These are phyloP conservation scores for Drosophila aff. DNA, from an alignment of 1,140 invertebrate genomes.

Conservation along the genomic window DNA sequence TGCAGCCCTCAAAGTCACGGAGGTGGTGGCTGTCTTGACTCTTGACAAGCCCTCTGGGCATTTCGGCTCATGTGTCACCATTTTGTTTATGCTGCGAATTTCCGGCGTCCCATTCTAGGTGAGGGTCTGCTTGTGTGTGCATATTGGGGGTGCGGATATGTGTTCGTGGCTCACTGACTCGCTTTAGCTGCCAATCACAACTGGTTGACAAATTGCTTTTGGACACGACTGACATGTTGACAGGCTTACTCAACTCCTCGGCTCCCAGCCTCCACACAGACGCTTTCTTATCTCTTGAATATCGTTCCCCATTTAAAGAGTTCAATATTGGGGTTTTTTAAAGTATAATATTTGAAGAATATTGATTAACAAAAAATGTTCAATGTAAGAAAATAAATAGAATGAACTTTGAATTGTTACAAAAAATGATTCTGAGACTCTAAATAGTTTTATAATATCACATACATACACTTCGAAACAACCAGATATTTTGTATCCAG, in stretches of 20 bases:
- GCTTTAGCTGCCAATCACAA: slow-evolving; percentile 80
- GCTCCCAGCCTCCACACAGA: background rate
- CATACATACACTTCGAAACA: background rate
- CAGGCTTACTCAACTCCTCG: slow-evolving; percentile 54
- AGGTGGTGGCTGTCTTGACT: slow-evolving; percentile 24
- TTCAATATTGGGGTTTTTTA: background rate
- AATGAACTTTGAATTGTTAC: background rate
- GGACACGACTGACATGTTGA: slow-evolving; percentile 73
- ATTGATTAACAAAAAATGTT: background rate
- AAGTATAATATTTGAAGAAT: too few relatives aligned
- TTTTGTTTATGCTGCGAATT: slow-evolving; percentile 71
- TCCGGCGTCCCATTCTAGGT: slow-evolving; percentile 35
- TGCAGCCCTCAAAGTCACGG: slow-evolving; percentile 1
- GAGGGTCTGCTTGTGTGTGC: slow-evolving; percentile 3
- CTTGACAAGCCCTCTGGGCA: slow-evolving; percentile 42
- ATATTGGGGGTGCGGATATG: slow-evolving; percentile 16
- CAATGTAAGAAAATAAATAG: background rate
- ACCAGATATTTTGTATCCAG: background rate
- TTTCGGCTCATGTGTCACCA: slow-evolving; percentile 47
- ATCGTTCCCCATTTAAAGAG: slow-evolving; percentile 12
- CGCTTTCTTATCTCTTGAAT: slow-evolving; percentile 17
- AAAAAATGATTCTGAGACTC: background rate
- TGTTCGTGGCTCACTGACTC: slow-evolving; percentile 56
- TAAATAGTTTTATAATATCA: background rate
- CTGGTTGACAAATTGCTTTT: slow-evolving; percentile 82